phyloP scores from a whole-genome alignment of 2,797 vertebrate genomes.

The Petrocephalus sullivani region DNA sequence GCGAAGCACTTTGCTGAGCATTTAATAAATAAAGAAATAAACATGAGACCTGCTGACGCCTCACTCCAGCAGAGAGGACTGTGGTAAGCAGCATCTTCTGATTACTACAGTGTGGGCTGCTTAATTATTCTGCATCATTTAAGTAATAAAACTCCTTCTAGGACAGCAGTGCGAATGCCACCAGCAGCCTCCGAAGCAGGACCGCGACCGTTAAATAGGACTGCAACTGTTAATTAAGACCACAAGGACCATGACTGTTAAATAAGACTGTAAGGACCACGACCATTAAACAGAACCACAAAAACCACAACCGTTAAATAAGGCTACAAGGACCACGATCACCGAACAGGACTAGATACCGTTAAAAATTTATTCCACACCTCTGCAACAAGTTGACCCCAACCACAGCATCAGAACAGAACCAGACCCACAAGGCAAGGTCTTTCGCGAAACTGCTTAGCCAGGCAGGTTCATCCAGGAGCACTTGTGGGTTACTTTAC shows the following conservation, averaged over 20 bases:
- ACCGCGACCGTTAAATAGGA: no score
- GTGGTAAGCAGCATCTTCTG: neutral
- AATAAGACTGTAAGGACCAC: no score
- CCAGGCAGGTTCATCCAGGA: neutral
- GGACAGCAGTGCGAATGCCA: neutral
- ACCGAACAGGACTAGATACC: neutral
- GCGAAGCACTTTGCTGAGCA: neutral
- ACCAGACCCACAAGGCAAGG: neutral
- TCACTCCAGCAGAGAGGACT: neutral
- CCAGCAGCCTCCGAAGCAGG: neutral
- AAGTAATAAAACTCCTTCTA: neutral
- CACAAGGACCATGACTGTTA: neutral
- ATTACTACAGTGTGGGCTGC: neutral
- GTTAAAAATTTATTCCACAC: neutral
- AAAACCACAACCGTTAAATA: neutral
- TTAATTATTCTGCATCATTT: conserved; percentile 2
- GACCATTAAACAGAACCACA: neutral
- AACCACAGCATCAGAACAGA: neutral
- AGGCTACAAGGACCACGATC: neutral
- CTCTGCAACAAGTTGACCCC: neutral
- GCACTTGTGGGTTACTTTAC: neutral
- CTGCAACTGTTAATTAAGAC: no score
- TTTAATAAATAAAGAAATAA: neutral
- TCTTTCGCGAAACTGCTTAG: neutral
- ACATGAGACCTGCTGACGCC: neutral